A percentile compares a stretch with the other conserved stretches of the same genome.
These are phyloP conservation scores for Poeciliopsis retropinna DNA, from an alignment of 2,113 vertebrate species.

Conservation along the genomic window DNA sequence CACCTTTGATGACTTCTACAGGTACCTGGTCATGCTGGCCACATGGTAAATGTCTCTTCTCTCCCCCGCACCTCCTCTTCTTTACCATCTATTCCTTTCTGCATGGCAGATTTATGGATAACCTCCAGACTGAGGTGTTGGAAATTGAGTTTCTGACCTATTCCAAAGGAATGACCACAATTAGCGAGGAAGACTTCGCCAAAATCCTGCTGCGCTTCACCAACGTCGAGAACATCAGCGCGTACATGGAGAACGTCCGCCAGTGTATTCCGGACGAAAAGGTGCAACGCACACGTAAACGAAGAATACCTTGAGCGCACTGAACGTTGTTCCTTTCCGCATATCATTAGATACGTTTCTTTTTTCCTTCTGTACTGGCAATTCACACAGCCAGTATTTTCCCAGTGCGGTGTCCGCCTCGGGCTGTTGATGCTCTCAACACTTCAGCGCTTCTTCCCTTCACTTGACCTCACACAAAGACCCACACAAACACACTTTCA, in stretches of 20 bases:
- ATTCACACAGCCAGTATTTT: constrained; percentile 40
- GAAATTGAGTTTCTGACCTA: constrained; percentile 98
- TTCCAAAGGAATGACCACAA: constrained; percentile 97
- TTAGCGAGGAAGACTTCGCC: constrained; percentile 98
- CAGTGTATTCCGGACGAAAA: constrained; percentile 94
- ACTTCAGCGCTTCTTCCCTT: constrained; percentile 47
- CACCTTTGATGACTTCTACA: constrained; percentile 98
- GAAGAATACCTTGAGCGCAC: not conserved
- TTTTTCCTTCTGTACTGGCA: constrained; percentile 10
- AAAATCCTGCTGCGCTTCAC: constrained; percentile 96
- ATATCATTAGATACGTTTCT: constrained; percentile 1
- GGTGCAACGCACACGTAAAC: constrained; percentile 71
- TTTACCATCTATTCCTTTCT: not conserved
- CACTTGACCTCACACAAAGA: constrained; percentile 33
- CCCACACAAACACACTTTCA: constrained; percentile 14
- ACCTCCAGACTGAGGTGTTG: constrained; percentile 96
- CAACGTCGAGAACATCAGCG: constrained; percentile 95
- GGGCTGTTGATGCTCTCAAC: constrained; percentile 59
- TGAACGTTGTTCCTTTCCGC: not conserved
- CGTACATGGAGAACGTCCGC: constrained; percentile 93
- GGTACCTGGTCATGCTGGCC: constrained; percentile 72
- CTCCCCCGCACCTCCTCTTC: not conserved
- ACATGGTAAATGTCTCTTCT: not conserved
- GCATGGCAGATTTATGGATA: constrained; percentile 94
- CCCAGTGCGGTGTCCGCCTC: constrained; percentile 42